These are phyloP conservation scores for Plagodis dolabraria DNA, from an alignment of 2,888 invertebrate genomes.

Conservation along the genomic window DNA sequence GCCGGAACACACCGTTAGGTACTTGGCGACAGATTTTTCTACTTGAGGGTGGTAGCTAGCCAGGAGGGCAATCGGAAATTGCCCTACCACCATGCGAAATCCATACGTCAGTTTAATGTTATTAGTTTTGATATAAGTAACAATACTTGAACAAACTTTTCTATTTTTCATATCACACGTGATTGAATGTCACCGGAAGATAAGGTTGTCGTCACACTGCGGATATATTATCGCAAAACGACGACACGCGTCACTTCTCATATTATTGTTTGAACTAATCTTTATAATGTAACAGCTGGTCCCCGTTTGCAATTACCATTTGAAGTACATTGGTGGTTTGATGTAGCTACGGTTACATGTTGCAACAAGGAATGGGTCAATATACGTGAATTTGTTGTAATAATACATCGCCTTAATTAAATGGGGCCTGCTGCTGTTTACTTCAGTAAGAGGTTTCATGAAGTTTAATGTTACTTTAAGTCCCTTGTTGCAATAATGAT, in stretches of 20 bases:
- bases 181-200: constrained; percentile 22
- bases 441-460: not conserved
- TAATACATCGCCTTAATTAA: too few relatives aligned
- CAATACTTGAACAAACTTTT: not conserved
- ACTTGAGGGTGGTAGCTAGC: too few relatives aligned
- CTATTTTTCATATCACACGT: constrained; percentile 12
- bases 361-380: too few relatives aligned
- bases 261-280: constrained; percentile 30
- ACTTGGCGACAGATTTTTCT: too few relatives aligned
- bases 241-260: constrained; percentile 25
- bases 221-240: constrained; percentile 27
- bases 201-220: constrained; percentile 48
- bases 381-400: too few relatives aligned
- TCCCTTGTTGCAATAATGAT: too few relatives aligned
- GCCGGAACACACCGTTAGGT: too few relatives aligned
- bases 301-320: not conserved
- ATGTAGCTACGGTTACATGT: constrained; percentile 1
- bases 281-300: constrained; percentile 16
- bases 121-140: not conserved
- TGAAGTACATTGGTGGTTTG: not conserved
- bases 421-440: not conserved
- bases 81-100: too few relatives aligned
- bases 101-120: too few relatives aligned
- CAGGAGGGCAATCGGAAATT: too few relatives aligned
- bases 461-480: too few relatives aligned